These are phyloP conservation scores for Epizoanthus stellaris DNA, from an alignment of 92 coral and sea anemone genomes.

Conservation along the genomic window DNA sequence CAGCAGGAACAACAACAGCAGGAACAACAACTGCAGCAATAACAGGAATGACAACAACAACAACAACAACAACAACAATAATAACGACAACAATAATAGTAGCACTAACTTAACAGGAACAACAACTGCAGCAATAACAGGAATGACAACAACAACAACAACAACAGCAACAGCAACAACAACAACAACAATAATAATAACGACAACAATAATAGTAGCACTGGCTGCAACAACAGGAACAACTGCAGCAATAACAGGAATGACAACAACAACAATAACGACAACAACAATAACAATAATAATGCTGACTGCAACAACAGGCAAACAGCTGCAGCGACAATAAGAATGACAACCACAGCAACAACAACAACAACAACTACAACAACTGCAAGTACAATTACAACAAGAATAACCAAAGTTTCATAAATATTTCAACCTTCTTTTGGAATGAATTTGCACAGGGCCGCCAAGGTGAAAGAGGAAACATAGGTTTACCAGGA, in stretches of 20 bases:
- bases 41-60: slow-evolving; percentile 11
- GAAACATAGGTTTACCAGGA: too few relatives aligned
- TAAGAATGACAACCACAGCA: background rate
- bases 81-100: background rate
- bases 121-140: slow-evolving; percentile 8
- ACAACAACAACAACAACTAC: too few relatives aligned
- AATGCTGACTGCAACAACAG: background rate
- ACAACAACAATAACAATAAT: background rate
- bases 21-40: slow-evolving; percentile 10
- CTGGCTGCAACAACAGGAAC: background rate
- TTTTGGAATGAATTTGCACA: too few relatives aligned
- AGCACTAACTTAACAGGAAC: background rate
- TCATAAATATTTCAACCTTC: too few relatives aligned
- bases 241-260: too few relatives aligned
- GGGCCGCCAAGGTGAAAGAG: too few relatives aligned
- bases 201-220: background rate
- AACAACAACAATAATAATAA: background rate
- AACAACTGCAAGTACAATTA: too few relatives aligned
- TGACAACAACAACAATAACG: too few relatives aligned
- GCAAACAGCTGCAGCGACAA: background rate
- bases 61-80: slow-evolving; percentile 8
- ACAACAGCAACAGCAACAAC: background rate
- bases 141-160: background rate
- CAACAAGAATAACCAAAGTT: too few relatives aligned
- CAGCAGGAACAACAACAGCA: background rate